Conservation (phyloP, 2,797 vertebrate genomes). For the Coilia nasus region DNA sequence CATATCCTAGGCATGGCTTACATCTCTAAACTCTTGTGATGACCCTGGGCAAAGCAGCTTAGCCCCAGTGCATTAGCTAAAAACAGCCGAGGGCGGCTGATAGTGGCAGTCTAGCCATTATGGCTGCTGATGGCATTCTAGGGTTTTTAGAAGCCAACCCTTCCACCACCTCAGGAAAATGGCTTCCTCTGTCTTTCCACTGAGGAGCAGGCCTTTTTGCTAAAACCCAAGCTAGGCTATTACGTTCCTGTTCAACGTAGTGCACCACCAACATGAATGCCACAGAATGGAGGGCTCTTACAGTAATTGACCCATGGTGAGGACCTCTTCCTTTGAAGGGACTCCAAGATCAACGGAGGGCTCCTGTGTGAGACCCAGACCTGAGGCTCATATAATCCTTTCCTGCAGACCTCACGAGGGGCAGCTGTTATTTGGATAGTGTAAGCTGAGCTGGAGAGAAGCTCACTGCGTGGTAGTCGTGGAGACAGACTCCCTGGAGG, state of each 20-base stretch:
- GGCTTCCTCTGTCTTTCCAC: not conserved
- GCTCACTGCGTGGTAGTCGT: slow-evolving; percentile 49
- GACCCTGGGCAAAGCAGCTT: not conserved
- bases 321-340: slow-evolving; percentile 14
- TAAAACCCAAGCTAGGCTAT: not conserved
- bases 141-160: not conserved
- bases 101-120: not conserved
- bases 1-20: slow-evolving; percentile 15
- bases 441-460: slow-evolving; percentile 27
- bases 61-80: not conserved
- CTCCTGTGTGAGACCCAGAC: not conserved
- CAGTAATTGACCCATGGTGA: slow-evolving; percentile 17
- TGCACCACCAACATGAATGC: not conserved
- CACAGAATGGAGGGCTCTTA: not conserved
- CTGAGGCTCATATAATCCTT: slow-evolving; percentile 20
- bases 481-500: slow-evolving; percentile 49
- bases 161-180: not conserved
- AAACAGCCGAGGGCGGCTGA: not conserved
- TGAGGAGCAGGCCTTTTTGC: not conserved
- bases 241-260: not conserved
- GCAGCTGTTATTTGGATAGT: slow-evolving; percentile 27
- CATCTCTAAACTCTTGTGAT: not conserved
- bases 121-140: not conserved
- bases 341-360: slow-evolving; percentile 4
- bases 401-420: slow-evolving; percentile 14